Evolutionary conservation across 2,797 vertebrate genomes (phyloP).

Genomic region (Phalloptychus januarius): DNA sequence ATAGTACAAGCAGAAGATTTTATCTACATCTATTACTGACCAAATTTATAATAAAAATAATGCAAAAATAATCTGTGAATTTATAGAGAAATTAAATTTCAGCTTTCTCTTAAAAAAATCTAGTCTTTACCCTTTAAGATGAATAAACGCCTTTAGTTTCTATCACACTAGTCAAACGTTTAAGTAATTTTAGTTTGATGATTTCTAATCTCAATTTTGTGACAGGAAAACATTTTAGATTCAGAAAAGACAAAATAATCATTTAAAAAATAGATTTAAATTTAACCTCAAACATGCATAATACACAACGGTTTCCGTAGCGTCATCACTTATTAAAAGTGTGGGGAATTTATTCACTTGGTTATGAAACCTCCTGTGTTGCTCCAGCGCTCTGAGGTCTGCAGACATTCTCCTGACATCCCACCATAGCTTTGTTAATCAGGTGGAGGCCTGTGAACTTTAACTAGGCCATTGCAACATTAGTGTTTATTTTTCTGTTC

Average conservation of each 20-base stretch:
- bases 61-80: background rate
- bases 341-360: background rate
- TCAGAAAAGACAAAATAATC: background rate
- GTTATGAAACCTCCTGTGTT: background rate
- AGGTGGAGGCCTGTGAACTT: no score
- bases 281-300: background rate
- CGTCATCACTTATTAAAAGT: background rate
- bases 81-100: background rate
- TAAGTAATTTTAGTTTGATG: background rate
- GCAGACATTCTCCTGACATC: background rate
- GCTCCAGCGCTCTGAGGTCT: background rate
- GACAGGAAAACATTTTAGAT: background rate
- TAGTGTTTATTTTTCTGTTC: background rate
- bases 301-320: background rate
- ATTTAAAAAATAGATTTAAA: background rate
- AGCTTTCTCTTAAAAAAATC: background rate
- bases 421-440: background rate
- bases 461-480: background rate
- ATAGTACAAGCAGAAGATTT: slow-evolving; percentile 18
- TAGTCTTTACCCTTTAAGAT: background rate
- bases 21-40: slow-evolving; percentile 1
- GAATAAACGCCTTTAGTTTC: background rate
- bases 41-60: no score
- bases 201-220: background rate
- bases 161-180: background rate